A percentile compares a stretch with the other conserved stretches of the same genome.
Conservation (phyloP, 1,140 invertebrate genomes). For the Drosophila parvula region DNA sequence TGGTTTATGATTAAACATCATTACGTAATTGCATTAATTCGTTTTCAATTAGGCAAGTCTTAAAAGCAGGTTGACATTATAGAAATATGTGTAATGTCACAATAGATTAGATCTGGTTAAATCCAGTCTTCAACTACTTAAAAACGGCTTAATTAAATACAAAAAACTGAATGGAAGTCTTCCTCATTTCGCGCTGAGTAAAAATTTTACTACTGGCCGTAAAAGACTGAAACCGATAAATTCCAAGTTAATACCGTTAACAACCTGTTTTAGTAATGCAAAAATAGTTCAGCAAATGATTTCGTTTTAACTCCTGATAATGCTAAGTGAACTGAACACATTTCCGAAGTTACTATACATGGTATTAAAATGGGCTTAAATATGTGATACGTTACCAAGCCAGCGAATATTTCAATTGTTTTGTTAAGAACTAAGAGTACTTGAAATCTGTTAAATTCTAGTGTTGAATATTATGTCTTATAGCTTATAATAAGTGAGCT, state of each 20-base stretch:
- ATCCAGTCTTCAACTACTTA: not conserved
- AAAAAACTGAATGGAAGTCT: constrained; percentile 8
- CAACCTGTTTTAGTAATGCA: constrained; percentile 7
- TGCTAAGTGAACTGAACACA: not conserved
- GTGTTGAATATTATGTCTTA: too few relatives aligned
- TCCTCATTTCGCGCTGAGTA: constrained; percentile 9
- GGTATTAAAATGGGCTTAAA: not conserved
- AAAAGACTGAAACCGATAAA: constrained; percentile 9
- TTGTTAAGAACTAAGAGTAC: too few relatives aligned
- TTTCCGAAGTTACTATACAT: not conserved
- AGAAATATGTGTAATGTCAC: not conserved
- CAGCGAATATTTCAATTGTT: too few relatives aligned
- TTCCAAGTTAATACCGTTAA: not conserved
- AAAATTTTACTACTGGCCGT: constrained; percentile 6
- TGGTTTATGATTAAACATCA: not conserved
- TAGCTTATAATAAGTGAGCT: too few relatives aligned
- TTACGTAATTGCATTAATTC: not conserved
- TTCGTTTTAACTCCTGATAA: not conserved
- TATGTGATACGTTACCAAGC: not conserved
- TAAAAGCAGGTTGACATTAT: not conserved
- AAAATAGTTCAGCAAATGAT: not conserved
- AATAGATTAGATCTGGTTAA: constrained; percentile 6
- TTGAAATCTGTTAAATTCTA: too few relatives aligned
- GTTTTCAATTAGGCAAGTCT: not conserved
- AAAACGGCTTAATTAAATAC: constrained; percentile 12